Evolutionary conservation across 1,140 invertebrate species (phyloP), one percentile per base, ranked within the genome.

Genomic region (Notospermus geniculatus): DNA sequence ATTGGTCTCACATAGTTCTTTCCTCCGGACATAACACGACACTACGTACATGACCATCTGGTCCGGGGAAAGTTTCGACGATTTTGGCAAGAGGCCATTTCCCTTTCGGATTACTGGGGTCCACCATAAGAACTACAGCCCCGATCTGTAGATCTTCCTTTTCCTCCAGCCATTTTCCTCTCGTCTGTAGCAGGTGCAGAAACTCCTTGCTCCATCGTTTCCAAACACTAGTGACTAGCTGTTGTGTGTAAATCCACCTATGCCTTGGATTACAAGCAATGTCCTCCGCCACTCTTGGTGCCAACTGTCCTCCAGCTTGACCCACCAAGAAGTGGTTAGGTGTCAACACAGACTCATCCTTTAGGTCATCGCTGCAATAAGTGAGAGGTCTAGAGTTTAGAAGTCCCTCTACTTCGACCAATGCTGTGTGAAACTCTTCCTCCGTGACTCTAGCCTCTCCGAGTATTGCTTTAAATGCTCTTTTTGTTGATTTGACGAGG

Each of bases 261-360:
- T 46, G 25, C 43, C 36, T 25, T 2, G 30, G 39, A 27, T 46
- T 56, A 27, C 23, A 23, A n/a, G 2, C 43, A 19, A 17, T 43
- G 13, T 55, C 36, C 27, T 64, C 52, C 2, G 19, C 7, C 5
- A 5, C n/a, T n/a, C 56, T 60, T 45, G 62, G 53, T 53, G 25
- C 65, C 57, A 58, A 57, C 60, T 54, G n/a, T 61, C 43, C 36
- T 36, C 46, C 59, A 25, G 36, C 58, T 54, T 57, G 30, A 50
- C 30, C 54, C 41, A 28, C 43, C 45, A 59, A 41, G 46, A 41
- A 39, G 22, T 41, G 52, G 13, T 55, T 52, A 19, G 52, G 57
- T 54, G 22, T 46, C 4, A 52, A 27, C 4, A 57, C 28, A 9
- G 55, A 5, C 7, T 57, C 22, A 22, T 57, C 55, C 11, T 22